Conservation (phyloP, 2,888 invertebrate genomes). For the Hydriomena furcata region DNA sequence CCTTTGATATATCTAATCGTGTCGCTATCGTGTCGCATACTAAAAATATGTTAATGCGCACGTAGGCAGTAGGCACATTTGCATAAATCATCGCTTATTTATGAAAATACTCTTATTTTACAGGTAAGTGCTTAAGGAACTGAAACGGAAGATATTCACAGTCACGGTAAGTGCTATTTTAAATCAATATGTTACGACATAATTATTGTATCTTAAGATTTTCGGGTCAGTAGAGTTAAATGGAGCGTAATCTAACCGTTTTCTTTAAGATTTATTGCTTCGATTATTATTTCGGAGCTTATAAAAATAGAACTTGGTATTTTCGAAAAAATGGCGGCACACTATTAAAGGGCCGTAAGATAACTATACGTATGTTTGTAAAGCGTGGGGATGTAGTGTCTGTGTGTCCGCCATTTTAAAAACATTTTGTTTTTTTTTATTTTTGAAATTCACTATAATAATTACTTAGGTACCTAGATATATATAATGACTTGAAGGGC, state of each 20-base stretch:
- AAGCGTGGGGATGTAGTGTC: too few relatives aligned
- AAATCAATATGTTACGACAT: slow-evolving; percentile 28
- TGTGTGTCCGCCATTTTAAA: too few relatives aligned
- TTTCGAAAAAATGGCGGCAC: too few relatives aligned
- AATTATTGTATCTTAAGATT: slow-evolving; percentile 15
- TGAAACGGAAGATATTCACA: slow-evolving; percentile 12
- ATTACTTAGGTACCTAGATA: too few relatives aligned
- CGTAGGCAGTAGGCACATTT: slow-evolving; percentile 11
- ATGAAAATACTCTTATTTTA: slow-evolving; percentile 32
- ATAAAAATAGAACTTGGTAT: neutral
- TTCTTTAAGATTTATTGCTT: slow-evolving; percentile 17
- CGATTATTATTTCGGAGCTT: neutral
- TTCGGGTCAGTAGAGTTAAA: slow-evolving; percentile 12
- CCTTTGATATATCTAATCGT: neutral
- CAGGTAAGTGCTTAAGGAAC: slow-evolving; percentile 36
- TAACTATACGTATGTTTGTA: too few relatives aligned
- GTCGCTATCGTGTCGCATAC: slow-evolving; percentile 32
- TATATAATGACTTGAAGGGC: too few relatives aligned
- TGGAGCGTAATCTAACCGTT: slow-evolving; percentile 7
- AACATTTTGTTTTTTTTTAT: too few relatives aligned
- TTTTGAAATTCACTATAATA: too few relatives aligned
- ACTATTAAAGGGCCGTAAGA: too few relatives aligned
- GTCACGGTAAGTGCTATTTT: slow-evolving; percentile 26
- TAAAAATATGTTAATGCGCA: slow-evolving; percentile 1
- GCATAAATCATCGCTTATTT: slow-evolving; percentile 42